Evolutionary conservation across 2,888 invertebrate genomes (phyloP).

Genomic region (Lamellibrachia columna): DNA sequence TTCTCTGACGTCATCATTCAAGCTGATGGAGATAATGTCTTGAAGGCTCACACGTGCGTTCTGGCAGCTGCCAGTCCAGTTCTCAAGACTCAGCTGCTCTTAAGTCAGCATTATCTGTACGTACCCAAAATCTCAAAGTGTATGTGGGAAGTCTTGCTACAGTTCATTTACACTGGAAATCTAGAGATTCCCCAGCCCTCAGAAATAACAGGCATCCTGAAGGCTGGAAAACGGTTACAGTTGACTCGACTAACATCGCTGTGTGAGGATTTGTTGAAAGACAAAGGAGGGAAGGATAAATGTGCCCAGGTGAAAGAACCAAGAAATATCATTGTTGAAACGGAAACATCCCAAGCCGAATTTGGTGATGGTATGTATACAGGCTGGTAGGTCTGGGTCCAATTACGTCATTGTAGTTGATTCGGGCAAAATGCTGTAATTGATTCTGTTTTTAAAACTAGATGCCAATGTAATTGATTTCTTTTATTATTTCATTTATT

Average conservation of each 20-base stretch:
- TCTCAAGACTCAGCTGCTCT: not conserved
- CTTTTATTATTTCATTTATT: not conserved
- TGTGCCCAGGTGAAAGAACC: not conserved
- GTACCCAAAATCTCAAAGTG: not conserved
- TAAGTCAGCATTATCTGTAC: not conserved
- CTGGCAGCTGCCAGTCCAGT: not conserved
- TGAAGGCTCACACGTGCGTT: not conserved
- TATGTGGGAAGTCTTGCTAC: not conserved
- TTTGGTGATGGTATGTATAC: not conserved
- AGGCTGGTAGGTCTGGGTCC: not conserved
- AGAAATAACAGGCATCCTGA: not conserved
- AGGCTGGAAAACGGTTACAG: not conserved
- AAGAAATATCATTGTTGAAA: not conserved
- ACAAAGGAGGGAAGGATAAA: not conserved
- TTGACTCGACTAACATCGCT: not conserved
- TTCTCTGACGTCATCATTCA: not conserved
- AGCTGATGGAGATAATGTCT: not conserved
- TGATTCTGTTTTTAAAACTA: not conserved
- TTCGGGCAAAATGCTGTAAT: not conserved
- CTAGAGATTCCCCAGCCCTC: not conserved
- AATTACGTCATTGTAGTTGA: not conserved
- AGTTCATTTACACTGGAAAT: slow-evolving; percentile 10
- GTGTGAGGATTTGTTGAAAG: not conserved
- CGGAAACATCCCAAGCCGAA: not conserved
- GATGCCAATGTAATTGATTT: not conserved